A percentile compares a stretch with the other conserved stretches of the same genome.
phyloP scores from a whole-genome alignment of 2,113 vertebrate species.

The Lophius piscatorius region DNA sequence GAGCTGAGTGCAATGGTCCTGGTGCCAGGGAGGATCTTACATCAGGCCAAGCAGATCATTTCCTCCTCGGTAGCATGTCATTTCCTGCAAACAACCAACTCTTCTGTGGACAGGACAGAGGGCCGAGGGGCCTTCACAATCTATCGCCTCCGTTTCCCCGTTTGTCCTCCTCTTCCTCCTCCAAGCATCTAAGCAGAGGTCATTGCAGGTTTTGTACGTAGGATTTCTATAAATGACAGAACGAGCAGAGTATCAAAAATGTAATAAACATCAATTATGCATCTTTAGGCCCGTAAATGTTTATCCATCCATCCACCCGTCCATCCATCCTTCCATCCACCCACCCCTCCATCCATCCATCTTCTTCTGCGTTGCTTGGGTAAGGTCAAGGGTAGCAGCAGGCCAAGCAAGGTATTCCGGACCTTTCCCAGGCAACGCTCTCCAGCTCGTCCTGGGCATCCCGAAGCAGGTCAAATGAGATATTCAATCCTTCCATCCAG shows the following conservation, averaged over 20 bases:
- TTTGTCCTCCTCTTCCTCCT: slow-evolving; percentile 8
- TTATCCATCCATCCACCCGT: too few species aligned
- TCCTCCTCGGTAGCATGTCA: slow-evolving; percentile 71
- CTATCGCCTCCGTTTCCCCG: slow-evolving; percentile 5
- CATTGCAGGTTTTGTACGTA: neutral
- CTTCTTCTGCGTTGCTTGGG: too few species aligned
- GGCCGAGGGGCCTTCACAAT: slow-evolving; percentile 49
- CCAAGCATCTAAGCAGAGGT: slow-evolving; percentile 13
- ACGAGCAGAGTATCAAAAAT: neutral
- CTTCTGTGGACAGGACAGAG: slow-evolving; percentile 60
- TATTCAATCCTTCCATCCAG: too few species aligned
- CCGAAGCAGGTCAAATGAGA: too few species aligned
- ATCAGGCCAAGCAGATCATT: slow-evolving; percentile 73
- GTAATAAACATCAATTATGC: too few species aligned
- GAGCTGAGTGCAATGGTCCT: slow-evolving; percentile 71
- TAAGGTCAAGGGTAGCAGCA: too few species aligned
- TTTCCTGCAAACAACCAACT: slow-evolving; percentile 75
- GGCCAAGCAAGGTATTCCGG: too few species aligned
- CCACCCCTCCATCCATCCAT: too few species aligned
- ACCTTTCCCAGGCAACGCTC: too few species aligned
- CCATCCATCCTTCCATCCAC: too few species aligned
- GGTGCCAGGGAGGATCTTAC: slow-evolving; percentile 73
- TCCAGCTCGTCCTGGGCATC: too few species aligned
- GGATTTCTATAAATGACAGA: neutral
- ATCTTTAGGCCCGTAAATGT: too few species aligned